A percentile compares a stretch with the other conserved stretches of the same genome.
Conservation (phyloP, 2,888 invertebrate genomes). For the Drosophila aldrichi region DNA sequence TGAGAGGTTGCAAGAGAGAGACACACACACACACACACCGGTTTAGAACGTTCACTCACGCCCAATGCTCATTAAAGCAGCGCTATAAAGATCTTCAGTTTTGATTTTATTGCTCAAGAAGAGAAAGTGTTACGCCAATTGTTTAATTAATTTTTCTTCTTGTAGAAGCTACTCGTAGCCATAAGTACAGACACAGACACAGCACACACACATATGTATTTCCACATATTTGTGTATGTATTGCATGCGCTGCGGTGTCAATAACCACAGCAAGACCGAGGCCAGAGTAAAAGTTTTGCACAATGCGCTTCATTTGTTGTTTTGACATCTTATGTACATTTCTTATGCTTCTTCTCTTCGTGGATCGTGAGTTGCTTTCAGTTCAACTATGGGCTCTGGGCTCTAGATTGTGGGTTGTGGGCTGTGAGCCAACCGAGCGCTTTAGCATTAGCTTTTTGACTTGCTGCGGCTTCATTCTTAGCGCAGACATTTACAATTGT, state of each 20-base stretch:
- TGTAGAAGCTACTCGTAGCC: constrained; percentile 33
- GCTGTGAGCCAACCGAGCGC: background rate
- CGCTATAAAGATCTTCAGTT: constrained; percentile 55
- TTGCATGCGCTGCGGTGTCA: constrained; percentile 57
- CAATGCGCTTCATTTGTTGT: constrained; percentile 77
- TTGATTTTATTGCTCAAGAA: constrained; percentile 72
- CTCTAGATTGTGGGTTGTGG: background rate
- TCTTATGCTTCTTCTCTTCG: constrained; percentile 25
- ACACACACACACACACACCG: constrained; percentile 25
- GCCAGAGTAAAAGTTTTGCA: constrained; percentile 74
- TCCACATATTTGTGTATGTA: constrained; percentile 6
- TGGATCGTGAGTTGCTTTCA: constrained; percentile 27
- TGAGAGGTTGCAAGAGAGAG: constrained; percentile 26
- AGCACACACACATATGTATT: background rate
- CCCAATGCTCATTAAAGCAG: constrained; percentile 54
- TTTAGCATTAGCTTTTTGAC: constrained; percentile 34
- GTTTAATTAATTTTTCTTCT: constrained; percentile 74
- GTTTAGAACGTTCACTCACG: constrained; percentile 74
- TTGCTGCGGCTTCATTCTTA: constrained; percentile 52
- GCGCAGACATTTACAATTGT: constrained; percentile 64
- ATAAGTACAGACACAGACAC: constrained; percentile 6
- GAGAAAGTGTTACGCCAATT: constrained; percentile 81
- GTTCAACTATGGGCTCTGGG: background rate
- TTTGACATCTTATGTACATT: constrained; percentile 51
- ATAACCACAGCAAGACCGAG: constrained; percentile 59